Conservation (phyloP, 2,888 invertebrate genomes). For the Liodrosophila aerea region DNA sequence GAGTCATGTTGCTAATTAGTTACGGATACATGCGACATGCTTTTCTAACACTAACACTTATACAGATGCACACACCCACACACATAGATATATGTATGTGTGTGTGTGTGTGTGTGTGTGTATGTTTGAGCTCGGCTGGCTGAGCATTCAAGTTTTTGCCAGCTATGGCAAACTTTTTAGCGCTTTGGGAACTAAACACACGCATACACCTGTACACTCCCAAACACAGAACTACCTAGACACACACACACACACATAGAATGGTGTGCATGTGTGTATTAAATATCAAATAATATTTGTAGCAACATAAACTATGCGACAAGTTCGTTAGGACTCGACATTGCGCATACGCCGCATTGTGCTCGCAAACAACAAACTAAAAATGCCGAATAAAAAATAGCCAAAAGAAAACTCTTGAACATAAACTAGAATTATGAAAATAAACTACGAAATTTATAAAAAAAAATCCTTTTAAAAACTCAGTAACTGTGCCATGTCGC, state of each 20-base stretch:
- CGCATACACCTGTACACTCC: slow-evolving; percentile 5
- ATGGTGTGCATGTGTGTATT: slow-evolving; percentile 11
- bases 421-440: no score
- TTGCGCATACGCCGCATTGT: slow-evolving; percentile 58
- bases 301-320: slow-evolving; percentile 51
- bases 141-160: slow-evolving; percentile 49
- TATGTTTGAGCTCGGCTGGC: slow-evolving; percentile 14
- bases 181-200: slow-evolving; percentile 51
- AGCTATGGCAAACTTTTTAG: slow-evolving; percentile 47
- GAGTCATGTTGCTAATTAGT: slow-evolving; percentile 75
- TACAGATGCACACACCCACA: slow-evolving; percentile 13
- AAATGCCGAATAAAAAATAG: neutral
- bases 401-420: neutral
- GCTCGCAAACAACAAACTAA: slow-evolving; percentile 3
- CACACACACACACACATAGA: slow-evolving; percentile 2
- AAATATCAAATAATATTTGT: slow-evolving; percentile 61
- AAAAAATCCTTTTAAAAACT: no score
- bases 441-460: no score
- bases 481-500: no score
- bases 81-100: neutral
- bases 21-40: slow-evolving; percentile 65
- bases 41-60: slow-evolving; percentile 21
- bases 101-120: neutral
- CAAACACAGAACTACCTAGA: neutral
- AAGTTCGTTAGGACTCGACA: slow-evolving; percentile 39